Conservation (phyloP, 2,888 invertebrate genomes). For the Ischnus inquisitorius region DNA sequence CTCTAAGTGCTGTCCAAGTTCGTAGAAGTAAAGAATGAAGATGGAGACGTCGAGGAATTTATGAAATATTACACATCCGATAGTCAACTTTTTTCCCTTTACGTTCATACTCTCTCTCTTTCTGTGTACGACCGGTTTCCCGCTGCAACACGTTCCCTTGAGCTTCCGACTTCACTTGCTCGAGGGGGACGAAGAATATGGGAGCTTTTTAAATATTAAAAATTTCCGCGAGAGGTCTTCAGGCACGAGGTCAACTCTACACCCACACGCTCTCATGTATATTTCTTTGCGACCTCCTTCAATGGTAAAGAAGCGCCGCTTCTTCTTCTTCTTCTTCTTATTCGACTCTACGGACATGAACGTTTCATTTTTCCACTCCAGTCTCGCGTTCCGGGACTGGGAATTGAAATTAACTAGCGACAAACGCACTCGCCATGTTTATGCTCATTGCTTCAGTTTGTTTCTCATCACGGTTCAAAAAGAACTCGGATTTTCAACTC, state of each 20-base stretch:
- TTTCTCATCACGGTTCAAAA: no score
- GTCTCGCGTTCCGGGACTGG: neutral
- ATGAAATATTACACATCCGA: constrained; percentile 60
- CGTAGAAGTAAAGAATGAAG: constrained; percentile 6
- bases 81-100: constrained; percentile 29
- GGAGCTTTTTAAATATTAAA: constrained; percentile 60
- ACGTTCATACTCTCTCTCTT: neutral
- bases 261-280: constrained; percentile 28
- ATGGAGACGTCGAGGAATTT: constrained; percentile 41
- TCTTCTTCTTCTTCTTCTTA: neutral
- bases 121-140: neutral
- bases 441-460: no score
- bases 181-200: constrained; percentile 12
- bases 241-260: constrained; percentile 51
- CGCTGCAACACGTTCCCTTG: neutral
- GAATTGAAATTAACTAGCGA: neutral
- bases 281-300: constrained; percentile 16
- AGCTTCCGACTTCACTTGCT: neutral
- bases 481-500: no score
- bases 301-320: neutral
- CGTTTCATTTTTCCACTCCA: neutral
- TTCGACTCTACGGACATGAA: neutral
- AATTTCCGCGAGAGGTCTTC: constrained; percentile 44
- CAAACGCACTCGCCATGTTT: neutral
- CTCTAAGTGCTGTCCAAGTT: constrained; percentile 33